These are phyloP conservation scores for Dreissena rostriformis DNA, from an alignment of 1,140 invertebrate species.

Conservation along the genomic window DNA sequence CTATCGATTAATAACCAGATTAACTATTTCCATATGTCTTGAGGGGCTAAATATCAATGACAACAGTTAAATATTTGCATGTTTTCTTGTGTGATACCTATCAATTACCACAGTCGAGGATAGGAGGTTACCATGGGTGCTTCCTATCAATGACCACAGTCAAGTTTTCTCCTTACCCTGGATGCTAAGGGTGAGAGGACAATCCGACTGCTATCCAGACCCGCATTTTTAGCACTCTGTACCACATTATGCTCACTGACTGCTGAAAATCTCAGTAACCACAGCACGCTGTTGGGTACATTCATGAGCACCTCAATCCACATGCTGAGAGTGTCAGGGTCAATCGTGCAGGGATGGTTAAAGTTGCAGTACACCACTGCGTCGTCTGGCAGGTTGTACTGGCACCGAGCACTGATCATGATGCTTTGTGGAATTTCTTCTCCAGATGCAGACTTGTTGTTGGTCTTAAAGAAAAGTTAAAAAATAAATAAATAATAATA, in stretches of 20 bases:
- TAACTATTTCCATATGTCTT: too few species aligned
- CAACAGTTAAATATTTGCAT: neutral
- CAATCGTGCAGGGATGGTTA: conserved; percentile 99
- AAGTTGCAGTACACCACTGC: conserved; percentile 99
- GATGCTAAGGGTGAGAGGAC: conserved; percentile 99
- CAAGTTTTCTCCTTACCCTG: conserved; percentile 83
- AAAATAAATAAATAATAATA: too few species aligned
- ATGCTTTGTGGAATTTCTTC: conserved; percentile 97
- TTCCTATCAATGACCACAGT: neutral
- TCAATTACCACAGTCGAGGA: too few species aligned
- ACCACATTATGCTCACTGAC: conserved; percentile 97
- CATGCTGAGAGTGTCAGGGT: conserved; percentile 95
- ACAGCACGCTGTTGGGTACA: conserved; percentile 98
- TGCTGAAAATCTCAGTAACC: conserved; percentile 97
- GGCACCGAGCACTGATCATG: conserved; percentile 95
- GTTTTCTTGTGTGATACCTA: neutral
- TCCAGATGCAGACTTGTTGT: conserved; percentile 98
- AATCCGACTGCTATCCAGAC: conserved; percentile 90
- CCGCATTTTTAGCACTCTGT: conserved; percentile 85
- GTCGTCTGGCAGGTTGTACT: conserved; percentile 97
- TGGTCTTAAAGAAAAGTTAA: conserved; percentile 85
- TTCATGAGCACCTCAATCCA: conserved; percentile 94
- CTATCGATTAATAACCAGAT: too few species aligned
- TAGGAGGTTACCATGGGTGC: neutral
- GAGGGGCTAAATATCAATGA: too few species aligned